phyloP scores from a whole-genome alignment of 2,797 vertebrate genomes.

The Tapera naevia region DNA sequence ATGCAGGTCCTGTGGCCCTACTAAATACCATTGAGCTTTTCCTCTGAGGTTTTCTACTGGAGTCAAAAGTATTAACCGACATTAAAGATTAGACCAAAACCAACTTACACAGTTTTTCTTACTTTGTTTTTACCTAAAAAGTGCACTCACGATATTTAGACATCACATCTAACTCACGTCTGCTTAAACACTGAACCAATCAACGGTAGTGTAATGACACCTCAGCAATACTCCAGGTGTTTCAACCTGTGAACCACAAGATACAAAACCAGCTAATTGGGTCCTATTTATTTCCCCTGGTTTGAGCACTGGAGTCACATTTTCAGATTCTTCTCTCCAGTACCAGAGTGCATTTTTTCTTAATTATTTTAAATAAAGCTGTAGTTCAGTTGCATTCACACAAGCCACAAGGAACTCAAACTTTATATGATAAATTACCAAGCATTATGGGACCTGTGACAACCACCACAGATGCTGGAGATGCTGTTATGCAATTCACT shows the following conservation, averaged over 20 bases:
- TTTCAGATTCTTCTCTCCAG: neutral
- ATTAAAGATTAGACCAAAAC: neutral
- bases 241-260: neutral
- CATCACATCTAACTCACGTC: neutral
- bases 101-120: neutral
- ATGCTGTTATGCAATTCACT: neutral
- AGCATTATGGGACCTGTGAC: neutral
- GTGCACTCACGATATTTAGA: neutral
- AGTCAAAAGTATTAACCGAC: neutral
- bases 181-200: neutral
- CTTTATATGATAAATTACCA: neutral
- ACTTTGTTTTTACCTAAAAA: neutral
- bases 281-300: neutral
- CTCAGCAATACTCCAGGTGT: neutral
- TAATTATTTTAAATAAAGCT: neutral
- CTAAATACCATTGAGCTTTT: neutral
- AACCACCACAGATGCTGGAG: neutral
- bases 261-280: neutral
- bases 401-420: neutral
- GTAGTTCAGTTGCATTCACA: neutral
- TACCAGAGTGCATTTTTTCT: neutral
- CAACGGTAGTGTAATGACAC: neutral
- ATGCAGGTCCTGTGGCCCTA: neutral
- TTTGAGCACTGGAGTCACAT: neutral
- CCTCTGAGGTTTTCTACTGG: neutral